These are phyloP conservation scores for Gyps fulvus DNA, from an alignment of 2,113 vertebrate species.

Conservation along the genomic window DNA sequence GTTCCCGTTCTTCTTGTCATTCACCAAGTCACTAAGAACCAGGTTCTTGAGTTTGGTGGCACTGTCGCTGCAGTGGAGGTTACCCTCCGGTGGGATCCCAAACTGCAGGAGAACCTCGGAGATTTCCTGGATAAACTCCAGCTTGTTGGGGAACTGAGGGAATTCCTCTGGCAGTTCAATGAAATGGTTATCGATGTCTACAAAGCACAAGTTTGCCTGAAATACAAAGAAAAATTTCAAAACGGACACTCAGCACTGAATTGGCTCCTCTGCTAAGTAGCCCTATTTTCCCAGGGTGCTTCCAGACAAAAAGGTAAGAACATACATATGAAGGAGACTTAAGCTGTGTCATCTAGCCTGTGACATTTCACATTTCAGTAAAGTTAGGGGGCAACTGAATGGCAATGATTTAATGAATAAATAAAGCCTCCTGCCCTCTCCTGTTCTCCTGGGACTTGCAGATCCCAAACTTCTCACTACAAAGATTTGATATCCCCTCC, in stretches of 20 bases:
- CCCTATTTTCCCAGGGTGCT: background rate
- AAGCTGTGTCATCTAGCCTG: accelerated
- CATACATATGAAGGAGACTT: background rate
- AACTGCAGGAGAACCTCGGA: conserved; percentile 87
- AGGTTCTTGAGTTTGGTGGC: conserved; percentile 80
- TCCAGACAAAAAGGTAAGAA: background rate
- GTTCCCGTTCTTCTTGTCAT: conserved; percentile 91
- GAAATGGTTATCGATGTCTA: conserved; percentile 93
- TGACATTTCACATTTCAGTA: background rate
- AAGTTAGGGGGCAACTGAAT: background rate
- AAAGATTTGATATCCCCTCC: background rate
- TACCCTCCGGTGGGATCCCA: conserved; percentile 79
- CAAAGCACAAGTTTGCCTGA: conserved; percentile 95
- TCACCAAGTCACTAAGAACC: conserved; percentile 88
- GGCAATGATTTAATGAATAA: background rate
- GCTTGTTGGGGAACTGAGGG: conserved; percentile 89
- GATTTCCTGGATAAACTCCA: conserved; percentile 91
- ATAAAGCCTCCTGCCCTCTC: background rate
- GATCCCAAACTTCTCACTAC: background rate
- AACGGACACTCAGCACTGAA: background rate
- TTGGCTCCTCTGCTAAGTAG: background rate
- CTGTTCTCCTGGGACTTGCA: background rate
- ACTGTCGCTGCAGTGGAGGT: conserved; percentile 72
- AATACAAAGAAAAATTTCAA: background rate
- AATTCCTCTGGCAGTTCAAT: conserved; percentile 91